Percentiles rank a stretch among this genome's conserved stretches.
phyloP scores from a whole-genome alignment of 2,113 vertebrate genomes.

The Phalacrocorax brasilianus region DNA sequence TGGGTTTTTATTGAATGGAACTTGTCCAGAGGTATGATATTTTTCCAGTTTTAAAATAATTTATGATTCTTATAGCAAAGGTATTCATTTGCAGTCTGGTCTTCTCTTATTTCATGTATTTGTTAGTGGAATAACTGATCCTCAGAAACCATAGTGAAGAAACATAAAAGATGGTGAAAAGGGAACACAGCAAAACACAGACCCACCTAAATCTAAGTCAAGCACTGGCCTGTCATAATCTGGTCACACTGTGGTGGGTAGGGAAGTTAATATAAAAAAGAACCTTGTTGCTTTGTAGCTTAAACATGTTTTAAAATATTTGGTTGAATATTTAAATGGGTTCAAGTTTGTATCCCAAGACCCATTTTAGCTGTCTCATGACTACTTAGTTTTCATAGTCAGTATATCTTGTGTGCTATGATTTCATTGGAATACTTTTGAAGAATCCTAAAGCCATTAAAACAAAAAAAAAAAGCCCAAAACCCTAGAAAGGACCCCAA shows the following conservation, averaged over 20 bases:
- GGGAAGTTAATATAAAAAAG: not conserved
- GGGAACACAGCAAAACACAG: not conserved
- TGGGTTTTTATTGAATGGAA: not conserved
- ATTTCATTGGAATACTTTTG: not conserved
- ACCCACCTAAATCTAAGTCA: not conserved
- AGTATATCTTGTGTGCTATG: not conserved
- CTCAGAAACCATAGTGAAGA: not conserved
- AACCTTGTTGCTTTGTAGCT: not conserved
- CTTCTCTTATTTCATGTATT: not conserved
- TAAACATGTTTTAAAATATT: not conserved
- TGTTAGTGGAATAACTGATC: not conserved
- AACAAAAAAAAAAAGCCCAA: not conserved
- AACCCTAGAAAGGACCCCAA: not conserved
- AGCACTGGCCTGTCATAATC: not conserved
- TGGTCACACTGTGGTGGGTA: not conserved
- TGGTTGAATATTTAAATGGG: not conserved
- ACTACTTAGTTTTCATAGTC: not conserved
- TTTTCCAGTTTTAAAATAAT: not conserved
- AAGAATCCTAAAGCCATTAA: not conserved
- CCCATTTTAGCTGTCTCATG: accelerated
- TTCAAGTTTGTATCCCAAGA: not conserved
- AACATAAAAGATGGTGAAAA: not conserved
- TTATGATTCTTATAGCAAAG: not conserved
- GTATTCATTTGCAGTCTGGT: not conserved
- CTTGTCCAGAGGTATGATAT: not conserved